Evolutionary conservation across 64 coral and sea anemone genomes (phyloP).

Genomic region (Cladopsammia gracilis): DNA sequence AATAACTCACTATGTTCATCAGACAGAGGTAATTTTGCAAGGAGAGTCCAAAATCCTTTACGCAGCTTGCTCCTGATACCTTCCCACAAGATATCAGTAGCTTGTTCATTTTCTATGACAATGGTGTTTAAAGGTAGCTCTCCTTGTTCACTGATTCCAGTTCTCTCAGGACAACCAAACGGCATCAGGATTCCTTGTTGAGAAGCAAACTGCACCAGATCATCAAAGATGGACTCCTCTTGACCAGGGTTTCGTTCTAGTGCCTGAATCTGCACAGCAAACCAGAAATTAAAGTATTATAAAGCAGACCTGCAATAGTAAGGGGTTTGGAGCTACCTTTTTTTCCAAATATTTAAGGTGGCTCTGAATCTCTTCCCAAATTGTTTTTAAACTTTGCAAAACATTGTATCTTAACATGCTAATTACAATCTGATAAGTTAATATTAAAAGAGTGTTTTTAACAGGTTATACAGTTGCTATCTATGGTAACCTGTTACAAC

Average conservation of each 20-base stretch:
- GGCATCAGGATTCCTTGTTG: slow-evolving; percentile 89
- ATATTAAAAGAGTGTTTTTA: too few relatives aligned
- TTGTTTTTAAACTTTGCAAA: too few relatives aligned
- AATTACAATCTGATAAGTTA: too few relatives aligned
- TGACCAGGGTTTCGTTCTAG: slow-evolving; percentile 88
- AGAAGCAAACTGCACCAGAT: slow-evolving; percentile 89
- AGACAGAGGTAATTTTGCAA: slow-evolving; percentile 66
- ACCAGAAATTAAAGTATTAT: background rate
- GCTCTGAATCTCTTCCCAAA: too few relatives aligned
- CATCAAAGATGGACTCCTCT: slow-evolving; percentile 90
- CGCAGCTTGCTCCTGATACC: slow-evolving; percentile 76
- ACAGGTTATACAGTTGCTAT: too few relatives aligned
- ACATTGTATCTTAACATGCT: too few relatives aligned
- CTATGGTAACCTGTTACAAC: too few relatives aligned
- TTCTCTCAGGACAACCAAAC: slow-evolving; percentile 25
- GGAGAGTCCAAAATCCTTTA: slow-evolving; percentile 58
- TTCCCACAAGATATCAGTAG: slow-evolving; percentile 77
- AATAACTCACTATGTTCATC: slow-evolving; percentile 25
- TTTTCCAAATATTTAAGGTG: too few relatives aligned
- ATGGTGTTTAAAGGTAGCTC: slow-evolving; percentile 26
- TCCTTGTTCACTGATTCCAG: background rate
- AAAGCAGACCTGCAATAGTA: background rate
- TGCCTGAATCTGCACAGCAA: slow-evolving; percentile 79
- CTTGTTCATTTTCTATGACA: slow-evolving; percentile 56
- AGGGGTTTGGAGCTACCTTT: too few relatives aligned